Base-by-base conservation (phyloP, 2,888 invertebrate genomes). In the Panzeria rudis region DNA sequence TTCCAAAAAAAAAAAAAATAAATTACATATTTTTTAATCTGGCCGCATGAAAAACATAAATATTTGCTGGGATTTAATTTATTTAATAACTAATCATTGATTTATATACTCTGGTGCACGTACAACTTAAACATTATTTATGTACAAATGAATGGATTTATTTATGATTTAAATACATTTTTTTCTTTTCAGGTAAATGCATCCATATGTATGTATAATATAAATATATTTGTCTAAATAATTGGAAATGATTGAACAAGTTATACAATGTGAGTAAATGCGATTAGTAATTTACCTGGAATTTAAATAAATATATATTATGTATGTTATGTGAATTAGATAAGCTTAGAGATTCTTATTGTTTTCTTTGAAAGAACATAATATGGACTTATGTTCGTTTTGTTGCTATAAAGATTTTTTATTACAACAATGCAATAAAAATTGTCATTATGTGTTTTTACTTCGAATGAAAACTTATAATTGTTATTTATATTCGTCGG, bases 31-130 rank as follows among this genome's bases (percentile, higher is more conserved):
- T 29, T 32, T 80, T 72, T 72, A 64, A 80, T 73, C 80, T 68
- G 59, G 15, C 11, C 50, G 41, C 50, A 59, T 50, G 41, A 20
- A 73, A 73, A 64, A 29, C 35, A 80, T 71, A 64, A 83, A 77
- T 83, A 83, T 71, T 77, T 62, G 38, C 56, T 72, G 32, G 64
- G 47, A 64, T 76, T 82, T 76, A 82, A 59, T 56, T 71, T 61
- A 61, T 78, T 82, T 82, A 82, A 64, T 76, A 82, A 76, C 76
- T 76, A 82, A 69, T 76, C 56, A 76, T n/a, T 76, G 82, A 76
- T 82, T 82, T 71, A 82, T 62, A 15, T 41, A 47, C 73, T 29
- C 25, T 15, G n/a, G 23, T 23, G 23, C 11, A 11, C 25, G 13
- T 4, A 38, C 2, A 23, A 6, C 17, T 41, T 25, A 56, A 25